Evolutionary conservation across 2,113 vertebrate species (phyloP).

Genomic region (Acanthochromis polyacanthus): DNA sequence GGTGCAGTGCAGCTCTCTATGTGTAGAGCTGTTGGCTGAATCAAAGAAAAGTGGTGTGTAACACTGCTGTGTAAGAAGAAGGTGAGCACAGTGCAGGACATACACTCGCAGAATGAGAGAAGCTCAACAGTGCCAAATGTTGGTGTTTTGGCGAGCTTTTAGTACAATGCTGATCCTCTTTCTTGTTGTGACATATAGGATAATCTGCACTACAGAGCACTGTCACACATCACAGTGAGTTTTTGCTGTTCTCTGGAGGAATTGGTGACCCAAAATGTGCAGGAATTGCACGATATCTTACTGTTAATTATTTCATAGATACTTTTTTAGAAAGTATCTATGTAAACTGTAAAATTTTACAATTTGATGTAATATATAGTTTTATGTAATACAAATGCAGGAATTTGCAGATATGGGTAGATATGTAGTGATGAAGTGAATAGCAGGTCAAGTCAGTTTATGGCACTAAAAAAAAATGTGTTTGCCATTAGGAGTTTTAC

Average conservation of each 20-base stretch:
- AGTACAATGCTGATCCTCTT: background rate
- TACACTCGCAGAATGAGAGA: constrained; percentile 36
- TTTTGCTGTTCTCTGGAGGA: background rate
- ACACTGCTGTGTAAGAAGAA: constrained; percentile 41
- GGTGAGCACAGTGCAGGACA: constrained; percentile 53
- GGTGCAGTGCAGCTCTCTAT: constrained; percentile 51
- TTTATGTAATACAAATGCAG: background rate
- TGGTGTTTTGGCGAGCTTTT: constrained; percentile 48
- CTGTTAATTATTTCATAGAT: background rate
- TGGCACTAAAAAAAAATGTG: background rate
- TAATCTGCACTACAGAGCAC: background rate
- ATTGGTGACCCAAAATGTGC: background rate
- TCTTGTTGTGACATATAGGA: constrained; percentile 17
- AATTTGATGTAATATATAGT: too few species aligned
- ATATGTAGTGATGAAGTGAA: background rate
- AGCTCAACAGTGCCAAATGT: constrained; percentile 49
- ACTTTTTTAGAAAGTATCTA: too few species aligned
- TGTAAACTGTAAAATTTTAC: too few species aligned
- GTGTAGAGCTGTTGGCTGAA: constrained; percentile 63
- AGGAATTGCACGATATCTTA: background rate
- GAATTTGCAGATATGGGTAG: background rate
- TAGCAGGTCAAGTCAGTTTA: background rate
- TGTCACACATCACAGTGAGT: background rate
- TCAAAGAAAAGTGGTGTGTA: constrained; percentile 72
- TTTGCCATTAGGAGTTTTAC: too few species aligned